Conservation (phyloP, 2,888 invertebrate genomes). For the Penaeus monodon region DNA sequence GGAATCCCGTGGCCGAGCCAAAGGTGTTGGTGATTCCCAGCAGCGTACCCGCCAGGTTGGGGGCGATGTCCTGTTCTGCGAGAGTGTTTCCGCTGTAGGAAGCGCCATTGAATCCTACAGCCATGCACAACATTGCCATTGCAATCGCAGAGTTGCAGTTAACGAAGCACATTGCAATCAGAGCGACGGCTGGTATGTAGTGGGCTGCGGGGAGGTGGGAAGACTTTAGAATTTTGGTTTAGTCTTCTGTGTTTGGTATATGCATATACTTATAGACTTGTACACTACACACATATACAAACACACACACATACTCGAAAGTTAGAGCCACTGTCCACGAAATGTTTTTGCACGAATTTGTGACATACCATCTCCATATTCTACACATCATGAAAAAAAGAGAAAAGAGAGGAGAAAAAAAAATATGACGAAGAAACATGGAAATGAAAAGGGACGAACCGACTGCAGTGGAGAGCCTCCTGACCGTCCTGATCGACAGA, state of each 20-base stretch:
- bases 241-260: background rate
- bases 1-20: slow-evolving; percentile 67
- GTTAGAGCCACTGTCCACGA: too few relatives aligned
- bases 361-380: too few relatives aligned
- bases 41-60: slow-evolving; percentile 59
- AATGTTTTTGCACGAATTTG: too few relatives aligned
- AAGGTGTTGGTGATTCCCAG: slow-evolving; percentile 66
- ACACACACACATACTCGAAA: background rate
- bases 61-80: slow-evolving; percentile 58
- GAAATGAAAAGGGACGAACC: too few relatives aligned
- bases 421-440: too few relatives aligned
- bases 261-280: background rate
- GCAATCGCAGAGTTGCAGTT: slow-evolving; percentile 30
- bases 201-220: background rate
- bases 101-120: slow-evolving; percentile 27
- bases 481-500: too few relatives aligned
- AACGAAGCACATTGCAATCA: slow-evolving; percentile 57
- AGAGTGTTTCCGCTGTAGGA: slow-evolving; percentile 29
- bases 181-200: slow-evolving; percentile 29
- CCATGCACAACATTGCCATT: slow-evolving; percentile 40
- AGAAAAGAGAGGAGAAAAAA: too few relatives aligned
- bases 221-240: background rate
- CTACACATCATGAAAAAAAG: too few relatives aligned
- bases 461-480: too few relatives aligned
- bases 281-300: background rate